Conservation (phyloP, 2,797 vertebrate genomes). For the Amblyraja radiata region DNA sequence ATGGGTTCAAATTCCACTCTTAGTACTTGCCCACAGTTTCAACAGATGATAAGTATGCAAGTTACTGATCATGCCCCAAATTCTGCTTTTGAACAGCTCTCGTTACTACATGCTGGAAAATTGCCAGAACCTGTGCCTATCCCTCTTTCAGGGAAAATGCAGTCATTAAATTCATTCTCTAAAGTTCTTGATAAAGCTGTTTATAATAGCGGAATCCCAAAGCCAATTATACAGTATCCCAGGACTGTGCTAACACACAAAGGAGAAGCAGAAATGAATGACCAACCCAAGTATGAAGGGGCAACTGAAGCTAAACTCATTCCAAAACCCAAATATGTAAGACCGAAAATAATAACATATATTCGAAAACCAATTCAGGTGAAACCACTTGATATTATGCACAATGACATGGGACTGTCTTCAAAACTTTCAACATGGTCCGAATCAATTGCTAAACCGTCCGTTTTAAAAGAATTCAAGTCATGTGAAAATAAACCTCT, state of each 20-base stretch:
- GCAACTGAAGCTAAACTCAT: slow-evolving; percentile 57
- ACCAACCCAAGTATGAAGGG: slow-evolving; percentile 61
- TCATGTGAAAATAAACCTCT: slow-evolving; percentile 57
- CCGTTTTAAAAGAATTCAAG: slow-evolving; percentile 51
- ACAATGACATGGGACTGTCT: slow-evolving; percentile 57
- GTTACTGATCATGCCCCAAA: slow-evolving; percentile 52
- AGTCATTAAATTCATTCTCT: slow-evolving; percentile 53
- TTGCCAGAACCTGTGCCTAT: slow-evolving; percentile 47
- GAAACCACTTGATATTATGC: slow-evolving; percentile 56
- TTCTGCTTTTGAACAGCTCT: slow-evolving; percentile 52
- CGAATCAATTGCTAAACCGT: slow-evolving; percentile 46
- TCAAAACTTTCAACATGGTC: slow-evolving; percentile 54
- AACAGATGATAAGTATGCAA: slow-evolving; percentile 55
- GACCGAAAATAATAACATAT: slow-evolving; percentile 95
- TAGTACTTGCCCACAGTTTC: slow-evolving; percentile 49
- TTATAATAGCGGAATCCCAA: slow-evolving; percentile 71
- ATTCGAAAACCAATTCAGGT: slow-evolving; percentile 75
- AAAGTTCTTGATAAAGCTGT: slow-evolving; percentile 66
- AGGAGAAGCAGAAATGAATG: slow-evolving; percentile 44
- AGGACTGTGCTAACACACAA: slow-evolving; percentile 53
- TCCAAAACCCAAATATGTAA: slow-evolving; percentile 79
- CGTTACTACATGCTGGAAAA: slow-evolving; percentile 44
- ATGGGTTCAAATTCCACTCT: slow-evolving; percentile 54
- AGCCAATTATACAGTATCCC: slow-evolving; percentile 64
- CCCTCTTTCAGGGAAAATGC: slow-evolving; percentile 50